These are phyloP conservation scores for Barypeithes pellucidus DNA, from an alignment of 2,888 invertebrate species.

Conservation along the genomic window DNA sequence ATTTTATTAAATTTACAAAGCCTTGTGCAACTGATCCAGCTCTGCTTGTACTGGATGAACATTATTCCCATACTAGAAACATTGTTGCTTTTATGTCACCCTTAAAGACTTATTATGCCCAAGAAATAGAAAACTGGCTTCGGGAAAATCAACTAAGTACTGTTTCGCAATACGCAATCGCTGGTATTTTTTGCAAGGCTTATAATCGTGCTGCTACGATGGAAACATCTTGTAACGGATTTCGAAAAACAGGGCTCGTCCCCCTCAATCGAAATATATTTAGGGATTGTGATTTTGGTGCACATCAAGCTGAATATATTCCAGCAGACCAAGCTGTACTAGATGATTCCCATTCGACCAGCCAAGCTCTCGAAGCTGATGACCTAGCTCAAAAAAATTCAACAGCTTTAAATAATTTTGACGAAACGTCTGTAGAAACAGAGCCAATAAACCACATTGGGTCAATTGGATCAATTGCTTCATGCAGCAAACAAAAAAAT, in stretches of 20 bases:
- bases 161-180: constrained; percentile 38
- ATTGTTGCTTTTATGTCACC: constrained; percentile 22
- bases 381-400: not conserved
- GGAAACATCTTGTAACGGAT: constrained; percentile 43
- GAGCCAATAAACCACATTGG: constrained; percentile 4
- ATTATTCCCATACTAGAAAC: constrained; percentile 11
- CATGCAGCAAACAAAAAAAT: too few relatives aligned
- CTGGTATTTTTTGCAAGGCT: constrained; percentile 37
- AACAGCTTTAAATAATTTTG: too few relatives aligned
- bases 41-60: constrained; percentile 11
- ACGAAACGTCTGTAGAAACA: not conserved
- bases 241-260: constrained; percentile 39
- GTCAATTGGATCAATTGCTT: too few relatives aligned
- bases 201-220: constrained; percentile 4
- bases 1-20: constrained; percentile 21
- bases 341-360: too few relatives aligned
- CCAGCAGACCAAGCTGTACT: not conserved
- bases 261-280: constrained; percentile 32
- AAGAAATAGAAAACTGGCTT: constrained; percentile 29
- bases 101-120: constrained; percentile 10
- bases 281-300: constrained; percentile 17
- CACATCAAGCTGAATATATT: not conserved
- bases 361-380: too few relatives aligned
- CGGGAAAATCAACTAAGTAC: constrained; percentile 24
- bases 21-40: constrained; percentile 6